Base-by-base conservation (phyloP, 2,888 invertebrate genomes). In the Lottia gigantea region DNA sequence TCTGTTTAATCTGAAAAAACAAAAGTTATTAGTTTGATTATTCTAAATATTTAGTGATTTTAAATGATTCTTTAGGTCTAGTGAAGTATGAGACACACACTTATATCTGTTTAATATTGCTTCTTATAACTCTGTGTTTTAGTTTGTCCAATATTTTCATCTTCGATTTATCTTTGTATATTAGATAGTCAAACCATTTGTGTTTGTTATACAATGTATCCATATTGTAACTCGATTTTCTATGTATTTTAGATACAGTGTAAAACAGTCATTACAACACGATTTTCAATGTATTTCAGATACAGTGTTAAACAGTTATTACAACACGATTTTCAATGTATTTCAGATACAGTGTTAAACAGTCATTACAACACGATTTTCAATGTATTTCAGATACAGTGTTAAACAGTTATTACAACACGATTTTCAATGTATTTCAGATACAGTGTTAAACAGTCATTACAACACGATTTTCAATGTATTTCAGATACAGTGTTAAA, bases 341-440 rank as follows among this genome's bases (percentile, higher is more conserved):
- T 95, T 83, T 98, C 97, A 87, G 97, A 98, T 89, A 94, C 95
- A 76, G 94, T 94, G 62, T 89, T 94, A 72, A 93, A 93, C 31
- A 31, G 31, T 31, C 6, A 31, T 31, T 31, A 31, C 31, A 31
- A 31, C 31, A 31, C 31, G 31, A 31, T 31, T 69, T 49, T n/a
- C 12, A 11, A 16, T 61, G 11, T 69, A 31, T 46, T 81, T 3
- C 87, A 93, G 95, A 86, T 97, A 97, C 0, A 93, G 95, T 76
- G 97, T 98, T 68, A 97, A 96, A 87, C 97, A 97, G 79, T 91
- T 99, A 55, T 90, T 99, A 61, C 95, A 94, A 89, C 95, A 97
- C 84, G 97, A 97, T 87, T 98, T 99, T 31, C 31, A 4, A 6
- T 31, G 6, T 31, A 31, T 31, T 31, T 31, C 6, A 31, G 31